Evolutionary conservation across 2,113 vertebrate species (phyloP).

Genomic region (Strigops habroptila): DNA sequence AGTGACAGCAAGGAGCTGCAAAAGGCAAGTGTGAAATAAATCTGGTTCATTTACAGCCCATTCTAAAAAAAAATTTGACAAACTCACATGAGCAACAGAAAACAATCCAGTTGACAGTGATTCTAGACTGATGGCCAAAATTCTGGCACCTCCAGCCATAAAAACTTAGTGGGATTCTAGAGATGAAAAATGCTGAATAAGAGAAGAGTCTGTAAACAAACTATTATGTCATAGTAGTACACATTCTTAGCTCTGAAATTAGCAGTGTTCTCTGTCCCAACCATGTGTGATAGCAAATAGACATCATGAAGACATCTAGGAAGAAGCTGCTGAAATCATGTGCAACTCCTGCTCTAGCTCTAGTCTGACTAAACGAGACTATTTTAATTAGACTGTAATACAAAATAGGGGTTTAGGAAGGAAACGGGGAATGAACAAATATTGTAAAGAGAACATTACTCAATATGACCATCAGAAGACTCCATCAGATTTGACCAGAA

Average conservation of each 20-base stretch:
- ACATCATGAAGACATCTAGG: not conserved
- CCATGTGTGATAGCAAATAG: not conserved
- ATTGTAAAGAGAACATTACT: not conserved
- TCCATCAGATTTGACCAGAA: not conserved
- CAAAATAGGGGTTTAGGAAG: not conserved
- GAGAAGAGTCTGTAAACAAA: not conserved
- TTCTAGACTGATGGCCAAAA: not conserved
- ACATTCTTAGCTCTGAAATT: not conserved
- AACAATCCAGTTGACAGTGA: not conserved
- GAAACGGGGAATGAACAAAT: not conserved
- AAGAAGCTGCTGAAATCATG: not conserved
- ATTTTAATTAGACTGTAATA: not conserved
- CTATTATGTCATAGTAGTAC: not conserved
- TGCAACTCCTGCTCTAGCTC: not conserved
- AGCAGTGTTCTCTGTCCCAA: not conserved
- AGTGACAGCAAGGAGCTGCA: not conserved
- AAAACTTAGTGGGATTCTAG: not conserved
- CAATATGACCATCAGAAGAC: not conserved
- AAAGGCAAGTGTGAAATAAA: constrained; percentile 17
- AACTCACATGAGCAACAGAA: not conserved
- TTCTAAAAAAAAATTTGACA: constrained; percentile 14
- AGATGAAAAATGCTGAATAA: not conserved
- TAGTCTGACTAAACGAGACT: not conserved
- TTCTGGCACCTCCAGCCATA: not conserved
- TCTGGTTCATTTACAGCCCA: not conserved